These are phyloP conservation scores for Basileuterus tristriatus DNA, from an alignment of 2,797 vertebrate species.

Conservation along the genomic window DNA sequence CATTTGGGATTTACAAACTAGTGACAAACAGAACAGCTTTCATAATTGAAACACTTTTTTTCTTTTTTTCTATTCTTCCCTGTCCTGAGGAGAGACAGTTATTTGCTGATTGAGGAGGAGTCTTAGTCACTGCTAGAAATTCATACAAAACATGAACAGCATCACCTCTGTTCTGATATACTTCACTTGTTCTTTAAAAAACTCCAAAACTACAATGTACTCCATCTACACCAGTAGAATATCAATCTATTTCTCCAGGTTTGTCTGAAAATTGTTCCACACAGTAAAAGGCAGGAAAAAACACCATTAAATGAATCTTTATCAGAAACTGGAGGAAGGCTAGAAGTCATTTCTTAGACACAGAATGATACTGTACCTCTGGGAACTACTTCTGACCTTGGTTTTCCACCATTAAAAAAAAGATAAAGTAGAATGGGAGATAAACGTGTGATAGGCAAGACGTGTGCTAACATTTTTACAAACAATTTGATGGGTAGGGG, in stretches of 20 bases:
- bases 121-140: not conserved
- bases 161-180: not conserved
- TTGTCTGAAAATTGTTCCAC: not conserved
- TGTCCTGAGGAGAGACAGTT: not conserved
- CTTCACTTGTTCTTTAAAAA: not conserved
- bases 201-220: fast-evolving
- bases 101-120: not conserved
- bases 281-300: not conserved
- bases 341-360: not conserved
- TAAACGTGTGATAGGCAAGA: not conserved
- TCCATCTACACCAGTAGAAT: not conserved
- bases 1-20: not conserved
- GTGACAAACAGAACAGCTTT: not conserved
- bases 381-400: not conserved
- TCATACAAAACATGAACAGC: not conserved
- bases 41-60: not conserved
- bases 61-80: not conserved
- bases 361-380: not conserved
- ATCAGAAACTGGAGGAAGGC: not conserved
- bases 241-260: not conserved
- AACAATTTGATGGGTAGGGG: fast-evolving
- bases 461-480: not conserved
- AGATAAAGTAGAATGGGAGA: not conserved
- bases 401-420: not conserved
- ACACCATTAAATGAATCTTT: not conserved